Evolutionary conservation across 1,140 invertebrate species (phyloP).

Genomic region (Delia radicum): DNA sequence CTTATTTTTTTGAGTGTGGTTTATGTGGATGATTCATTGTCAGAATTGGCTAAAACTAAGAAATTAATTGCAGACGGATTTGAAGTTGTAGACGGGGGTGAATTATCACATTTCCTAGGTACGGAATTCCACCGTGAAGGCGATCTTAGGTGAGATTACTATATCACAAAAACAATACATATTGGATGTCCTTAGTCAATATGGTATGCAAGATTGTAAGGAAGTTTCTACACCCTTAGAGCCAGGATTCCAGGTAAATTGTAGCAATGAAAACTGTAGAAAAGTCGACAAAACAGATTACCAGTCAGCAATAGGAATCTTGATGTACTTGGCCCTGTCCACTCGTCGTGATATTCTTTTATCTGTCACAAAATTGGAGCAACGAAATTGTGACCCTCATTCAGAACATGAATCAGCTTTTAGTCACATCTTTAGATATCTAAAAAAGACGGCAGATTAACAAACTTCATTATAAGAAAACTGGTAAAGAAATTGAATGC

Average conservation of each 20-base stretch:
- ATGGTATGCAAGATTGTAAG: conserved; percentile 51
- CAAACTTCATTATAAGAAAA: conserved; percentile 18
- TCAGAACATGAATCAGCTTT: conserved; percentile 33
- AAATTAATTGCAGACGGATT: conserved; percentile 14
- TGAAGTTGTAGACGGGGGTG: conserved; percentile 7
- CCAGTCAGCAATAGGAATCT: conserved; percentile 37
- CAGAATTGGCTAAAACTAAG: conserved; percentile 28
- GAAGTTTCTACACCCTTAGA: conserved; percentile 47
- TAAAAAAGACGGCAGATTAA: conserved; percentile 12
- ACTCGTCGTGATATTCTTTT: conserved; percentile 54
- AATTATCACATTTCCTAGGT: conserved; percentile 25
- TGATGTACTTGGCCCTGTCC: conserved; percentile 50
- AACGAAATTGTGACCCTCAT: conserved; percentile 37
- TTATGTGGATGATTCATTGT: neutral
- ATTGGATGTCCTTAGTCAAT: conserved; percentile 45
- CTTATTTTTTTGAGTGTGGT: too few species aligned
- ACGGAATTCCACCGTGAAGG: conserved; percentile 4
- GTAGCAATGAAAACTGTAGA: neutral
- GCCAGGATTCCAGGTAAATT: conserved; percentile 15
- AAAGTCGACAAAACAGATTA: conserved; percentile 28
- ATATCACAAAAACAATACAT: conserved; percentile 49
- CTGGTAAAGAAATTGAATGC: conserved; percentile 17
- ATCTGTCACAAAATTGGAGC: conserved; percentile 43
- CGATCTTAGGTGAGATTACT: conserved; percentile 30
- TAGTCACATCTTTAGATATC: conserved; percentile 26